Evolutionary conservation across 2,888 invertebrate genomes (phyloP).

Genomic region (Zootermopsis nevadensis): DNA sequence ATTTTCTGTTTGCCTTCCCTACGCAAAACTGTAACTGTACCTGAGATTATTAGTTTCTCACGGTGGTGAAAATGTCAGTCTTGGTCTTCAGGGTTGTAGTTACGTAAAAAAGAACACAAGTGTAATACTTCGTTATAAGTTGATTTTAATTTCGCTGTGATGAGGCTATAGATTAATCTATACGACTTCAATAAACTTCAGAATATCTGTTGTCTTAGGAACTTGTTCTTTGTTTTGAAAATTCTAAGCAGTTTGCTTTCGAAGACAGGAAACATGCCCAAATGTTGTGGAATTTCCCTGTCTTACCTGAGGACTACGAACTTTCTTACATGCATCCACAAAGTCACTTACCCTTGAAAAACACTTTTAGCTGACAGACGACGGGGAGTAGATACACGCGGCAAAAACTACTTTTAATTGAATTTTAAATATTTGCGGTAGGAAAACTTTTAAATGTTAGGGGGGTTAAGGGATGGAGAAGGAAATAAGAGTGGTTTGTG

Average conservation of each 20-base stretch:
- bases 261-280: neutral
- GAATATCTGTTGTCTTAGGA: neutral
- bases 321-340: slow-evolving; percentile 19
- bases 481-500: slow-evolving; percentile 14
- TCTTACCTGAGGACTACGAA: neutral
- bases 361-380: slow-evolving; percentile 32
- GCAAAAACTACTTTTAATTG: slow-evolving; percentile 43
- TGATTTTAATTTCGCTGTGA: no score
- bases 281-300: neutral
- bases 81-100: no score
- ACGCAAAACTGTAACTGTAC: no score
- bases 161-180: no score
- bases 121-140: no score
- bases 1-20: no score
- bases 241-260: neutral
- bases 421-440: slow-evolving; percentile 42
- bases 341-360: slow-evolving; percentile 31
- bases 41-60: no score
- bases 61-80: no score
- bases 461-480: no score
- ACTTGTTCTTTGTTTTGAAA: neutral
- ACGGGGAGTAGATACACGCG: slow-evolving; percentile 7
- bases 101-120: no score
- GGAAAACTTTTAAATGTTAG: slow-evolving; percentile 24
- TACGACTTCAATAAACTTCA: no score